These are phyloP conservation scores for Gastrophysa polygoni DNA, from an alignment of 2,888 invertebrate genomes.

Conservation along the genomic window DNA sequence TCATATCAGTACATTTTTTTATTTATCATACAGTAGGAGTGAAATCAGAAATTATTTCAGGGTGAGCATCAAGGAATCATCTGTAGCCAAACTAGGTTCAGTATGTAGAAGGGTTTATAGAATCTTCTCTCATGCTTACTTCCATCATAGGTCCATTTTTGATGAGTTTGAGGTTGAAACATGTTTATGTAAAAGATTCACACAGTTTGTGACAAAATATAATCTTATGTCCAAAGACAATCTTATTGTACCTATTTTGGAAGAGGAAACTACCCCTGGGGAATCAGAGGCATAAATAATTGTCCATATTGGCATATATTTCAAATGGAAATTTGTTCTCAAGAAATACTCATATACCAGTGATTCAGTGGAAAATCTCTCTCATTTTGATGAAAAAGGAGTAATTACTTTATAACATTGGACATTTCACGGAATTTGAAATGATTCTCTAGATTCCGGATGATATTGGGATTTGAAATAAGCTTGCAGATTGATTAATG, in stretches of 20 bases:
- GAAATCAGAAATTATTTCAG: slow-evolving; percentile 67
- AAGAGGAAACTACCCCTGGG: slow-evolving; percentile 70
- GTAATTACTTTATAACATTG: too few species aligned
- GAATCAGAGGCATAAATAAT: slow-evolving; percentile 58
- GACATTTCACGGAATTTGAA: too few species aligned
- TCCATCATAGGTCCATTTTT: slow-evolving; percentile 95
- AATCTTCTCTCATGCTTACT: slow-evolving; percentile 99
- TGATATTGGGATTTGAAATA: too few species aligned
- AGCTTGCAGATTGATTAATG: too few species aligned
- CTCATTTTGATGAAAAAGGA: too few species aligned
- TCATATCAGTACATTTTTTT: too few species aligned
- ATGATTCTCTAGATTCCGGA: too few species aligned
- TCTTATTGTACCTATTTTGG: slow-evolving; percentile 95
- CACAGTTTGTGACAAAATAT: slow-evolving; percentile 97
- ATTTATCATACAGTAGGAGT: too few species aligned
- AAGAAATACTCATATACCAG: background rate
- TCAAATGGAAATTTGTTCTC: background rate
- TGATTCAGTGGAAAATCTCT: too few species aligned
- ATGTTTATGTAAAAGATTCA: slow-evolving; percentile 93
- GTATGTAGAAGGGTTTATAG: slow-evolving; percentile 98
- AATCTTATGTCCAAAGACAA: slow-evolving; percentile 98
- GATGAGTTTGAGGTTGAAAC: slow-evolving; percentile 98
- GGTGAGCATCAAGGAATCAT: slow-evolving; percentile 98
- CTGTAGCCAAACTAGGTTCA: slow-evolving; percentile 97
- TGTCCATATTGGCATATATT: background rate